Conservation (phyloP, 2,113 vertebrate species). For the Benitochromis conjunctus region DNA sequence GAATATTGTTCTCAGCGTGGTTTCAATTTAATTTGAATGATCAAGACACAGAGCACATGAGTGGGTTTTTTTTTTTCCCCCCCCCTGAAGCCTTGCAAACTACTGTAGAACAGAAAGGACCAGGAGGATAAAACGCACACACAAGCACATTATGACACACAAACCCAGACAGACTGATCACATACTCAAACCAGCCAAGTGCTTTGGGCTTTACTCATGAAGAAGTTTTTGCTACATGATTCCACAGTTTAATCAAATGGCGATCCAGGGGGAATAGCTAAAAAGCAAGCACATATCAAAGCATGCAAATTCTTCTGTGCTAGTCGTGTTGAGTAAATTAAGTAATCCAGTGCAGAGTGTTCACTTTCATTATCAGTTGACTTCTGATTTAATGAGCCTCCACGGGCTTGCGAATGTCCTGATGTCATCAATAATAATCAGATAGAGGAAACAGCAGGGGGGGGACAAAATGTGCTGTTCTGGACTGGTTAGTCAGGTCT, state of each 20-base stretch:
- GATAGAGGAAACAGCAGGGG: conserved; percentile 11
- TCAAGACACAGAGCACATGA: conserved; percentile 45
- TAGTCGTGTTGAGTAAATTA: conserved; percentile 3
- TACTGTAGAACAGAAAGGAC: not conserved
- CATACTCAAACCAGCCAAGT: conserved; percentile 3
- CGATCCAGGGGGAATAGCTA: conserved; percentile 17
- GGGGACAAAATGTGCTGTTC: conserved; percentile 31
- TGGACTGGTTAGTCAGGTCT: conserved; percentile 58
- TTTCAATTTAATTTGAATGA: conserved; percentile 60
- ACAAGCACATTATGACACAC: not conserved
- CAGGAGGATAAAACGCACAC: not conserved
- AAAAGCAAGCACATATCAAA: conserved; percentile 22
- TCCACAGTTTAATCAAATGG: conserved; percentile 44
- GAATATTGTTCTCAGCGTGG: conserved; percentile 59
- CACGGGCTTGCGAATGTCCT: conserved; percentile 8
- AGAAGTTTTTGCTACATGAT: conserved; percentile 18
- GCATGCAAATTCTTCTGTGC: conserved; percentile 26
- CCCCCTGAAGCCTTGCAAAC: not conserved
- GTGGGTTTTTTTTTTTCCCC: not conserved
- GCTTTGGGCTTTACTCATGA: conserved; percentile 33
- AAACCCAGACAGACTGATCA: conserved; percentile 3
- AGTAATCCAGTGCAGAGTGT: conserved; percentile 28
- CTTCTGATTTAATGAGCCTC: conserved; percentile 57
- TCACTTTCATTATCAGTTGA: conserved; percentile 43
- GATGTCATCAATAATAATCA: conserved; percentile 62